Evolutionary conservation across 2,797 vertebrate genomes (phyloP).

Genomic region (Antrozous pallidus): DNA sequence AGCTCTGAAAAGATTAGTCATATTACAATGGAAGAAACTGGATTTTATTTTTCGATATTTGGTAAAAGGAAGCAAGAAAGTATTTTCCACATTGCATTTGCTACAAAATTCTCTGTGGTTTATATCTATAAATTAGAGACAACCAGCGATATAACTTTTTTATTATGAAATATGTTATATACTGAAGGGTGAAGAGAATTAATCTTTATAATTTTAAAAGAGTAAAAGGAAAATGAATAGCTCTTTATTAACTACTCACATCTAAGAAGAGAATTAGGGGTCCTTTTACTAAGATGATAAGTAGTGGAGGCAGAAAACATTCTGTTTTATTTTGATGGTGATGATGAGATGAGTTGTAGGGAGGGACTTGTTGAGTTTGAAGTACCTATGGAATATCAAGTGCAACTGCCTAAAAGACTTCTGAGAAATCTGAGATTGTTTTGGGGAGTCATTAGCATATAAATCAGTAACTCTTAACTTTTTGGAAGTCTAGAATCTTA

Average conservation of each 20-base stretch:
- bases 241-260: not conserved
- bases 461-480: not conserved
- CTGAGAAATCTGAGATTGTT: not conserved
- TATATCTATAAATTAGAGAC: not conserved
- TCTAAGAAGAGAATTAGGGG: not conserved
- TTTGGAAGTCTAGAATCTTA: not conserved
- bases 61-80: not conserved
- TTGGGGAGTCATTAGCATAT: not conserved
- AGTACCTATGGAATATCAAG: not conserved
- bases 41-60: not conserved
- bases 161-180: not conserved
- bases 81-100: not conserved
- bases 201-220: not conserved
- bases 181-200: not conserved
- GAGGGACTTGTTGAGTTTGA: not conserved
- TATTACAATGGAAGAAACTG: not conserved
- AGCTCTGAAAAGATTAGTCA: constrained; percentile 11
- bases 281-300: not conserved
- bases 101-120: not conserved
- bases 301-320: not conserved
- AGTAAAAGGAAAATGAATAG: not conserved
- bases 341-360: not conserved
- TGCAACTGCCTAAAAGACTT: not conserved
- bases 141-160: not conserved
- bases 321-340: not conserved